phyloP scores from a whole-genome alignment of 2,113 vertebrate genomes.

The Xyrauchen texanus region DNA sequence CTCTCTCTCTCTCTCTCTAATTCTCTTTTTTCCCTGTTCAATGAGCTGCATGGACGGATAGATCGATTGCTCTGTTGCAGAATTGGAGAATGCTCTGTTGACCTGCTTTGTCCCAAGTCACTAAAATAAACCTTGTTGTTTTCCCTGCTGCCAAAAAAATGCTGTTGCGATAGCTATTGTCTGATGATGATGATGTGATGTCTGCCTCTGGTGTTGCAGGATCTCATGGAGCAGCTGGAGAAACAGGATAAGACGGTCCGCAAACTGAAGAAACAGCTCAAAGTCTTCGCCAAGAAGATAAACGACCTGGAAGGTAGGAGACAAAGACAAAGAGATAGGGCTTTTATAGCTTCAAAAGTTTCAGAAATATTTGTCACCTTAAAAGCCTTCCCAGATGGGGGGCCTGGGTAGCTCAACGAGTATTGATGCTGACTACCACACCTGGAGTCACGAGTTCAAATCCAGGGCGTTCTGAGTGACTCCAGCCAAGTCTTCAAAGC shows the following conservation, averaged over 20 bases:
- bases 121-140: slow-evolving; percentile 30
- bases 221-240: slow-evolving; percentile 97
- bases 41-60: slow-evolving; percentile 6
- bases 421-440: no score
- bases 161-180: neutral
- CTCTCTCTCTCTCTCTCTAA: neutral
- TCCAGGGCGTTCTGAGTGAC: no score
- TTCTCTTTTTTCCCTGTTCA: no score
- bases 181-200: slow-evolving; percentile 6
- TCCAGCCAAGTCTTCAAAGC: no score
- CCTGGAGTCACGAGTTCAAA: no score
- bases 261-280: slow-evolving; percentile 97
- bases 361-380: no score
- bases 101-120: slow-evolving; percentile 40
- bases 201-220: slow-evolving; percentile 70
- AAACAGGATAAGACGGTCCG: slow-evolving; percentile 98
- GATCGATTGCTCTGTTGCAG: slow-evolving; percentile 20
- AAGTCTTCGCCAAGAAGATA: slow-evolving; percentile 97
- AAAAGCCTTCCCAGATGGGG: no score
- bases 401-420: no score
- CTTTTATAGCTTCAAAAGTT: neutral
- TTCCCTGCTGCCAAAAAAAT: neutral
- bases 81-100: neutral
- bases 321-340: no score
- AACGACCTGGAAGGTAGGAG: slow-evolving; percentile 93